Evolutionary conservation across 2,888 invertebrate genomes (phyloP).

Genomic region (Apotomis betuletana): DNA sequence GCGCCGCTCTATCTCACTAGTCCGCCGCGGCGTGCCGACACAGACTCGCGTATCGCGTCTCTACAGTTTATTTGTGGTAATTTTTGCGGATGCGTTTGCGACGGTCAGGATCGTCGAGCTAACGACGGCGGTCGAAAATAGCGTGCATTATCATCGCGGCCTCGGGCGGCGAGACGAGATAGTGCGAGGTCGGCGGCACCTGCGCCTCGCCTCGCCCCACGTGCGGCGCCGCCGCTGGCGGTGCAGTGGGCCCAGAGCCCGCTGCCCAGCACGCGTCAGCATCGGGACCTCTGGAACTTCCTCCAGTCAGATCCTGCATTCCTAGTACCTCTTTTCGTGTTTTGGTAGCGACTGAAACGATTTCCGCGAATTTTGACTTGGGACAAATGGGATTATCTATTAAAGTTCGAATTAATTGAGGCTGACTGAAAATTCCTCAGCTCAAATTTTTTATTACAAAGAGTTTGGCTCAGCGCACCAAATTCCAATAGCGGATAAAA

Average conservation of each 20-base stretch:
- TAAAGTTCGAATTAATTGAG: too few species aligned
- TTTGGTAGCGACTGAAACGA: not conserved
- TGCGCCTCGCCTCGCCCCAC: conserved; percentile 66
- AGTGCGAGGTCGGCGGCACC: conserved; percentile 81
- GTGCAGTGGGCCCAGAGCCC: conserved; percentile 37
- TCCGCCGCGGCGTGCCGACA: conserved; percentile 52
- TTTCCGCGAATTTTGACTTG: not conserved
- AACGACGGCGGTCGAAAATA: conserved; percentile 72
- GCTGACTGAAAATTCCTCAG: too few species aligned
- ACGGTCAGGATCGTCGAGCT: conserved; percentile 70
- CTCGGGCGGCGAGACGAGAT: conserved; percentile 79
- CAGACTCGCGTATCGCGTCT: conserved; percentile 57
- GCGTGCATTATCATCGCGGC: conserved; percentile 80
- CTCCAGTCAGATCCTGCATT: conserved; percentile 1
- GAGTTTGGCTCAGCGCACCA: too few species aligned
- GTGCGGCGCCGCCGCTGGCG: conserved; percentile 55
- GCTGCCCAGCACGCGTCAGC: conserved; percentile 43
- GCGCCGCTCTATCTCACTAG: conserved; percentile 59
- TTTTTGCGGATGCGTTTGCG: conserved; percentile 71
- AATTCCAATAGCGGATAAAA: not conserved
- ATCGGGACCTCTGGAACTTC: conserved; percentile 34
- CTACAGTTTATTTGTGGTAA: conserved; percentile 67
- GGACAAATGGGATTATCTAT: too few species aligned
- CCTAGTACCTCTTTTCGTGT: conserved; percentile 1
- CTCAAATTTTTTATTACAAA: too few species aligned